Base-by-base conservation (phyloP, 2,888 invertebrate species). In the Aphodius sticticus region DNA sequence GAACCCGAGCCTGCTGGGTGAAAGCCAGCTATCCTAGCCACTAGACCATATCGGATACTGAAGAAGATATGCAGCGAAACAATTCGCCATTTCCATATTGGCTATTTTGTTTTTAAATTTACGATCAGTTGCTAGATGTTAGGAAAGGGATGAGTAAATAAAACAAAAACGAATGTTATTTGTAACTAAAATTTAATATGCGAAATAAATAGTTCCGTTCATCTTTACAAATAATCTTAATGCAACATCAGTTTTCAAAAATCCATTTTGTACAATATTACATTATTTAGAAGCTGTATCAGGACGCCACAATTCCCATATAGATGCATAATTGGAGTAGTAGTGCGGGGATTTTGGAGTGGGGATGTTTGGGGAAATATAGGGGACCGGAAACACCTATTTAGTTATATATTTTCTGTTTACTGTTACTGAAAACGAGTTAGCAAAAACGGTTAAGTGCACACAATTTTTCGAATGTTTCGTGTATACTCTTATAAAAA, bases 1-100 rank as follows among this genome's bases (percentile, higher is more conserved):
- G 93, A 93, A 93, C 93, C 92, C 93, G 92, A 92, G 93, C 93
- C 93, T 93, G 92, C 92, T 92, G 92, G 92, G 92, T 92, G 92
- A 93, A 92, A 92, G 92, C 92, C 92, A 92, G 92, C 92, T 92
- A 93, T 92, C 92, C 92, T 92, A 92, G 92, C 92, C 92, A 92
- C 92, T 92, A 92, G 92, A 92, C 91, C 91, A 91, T 92, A 91
- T 91, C 91, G 91, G 91, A 91, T 4, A 6, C 53, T 53, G 53
- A 53, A 53, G 53, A 53, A 53, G 53, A 53, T 26, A 26, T 26
- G 26, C 26, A 26, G 26, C 26, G 26, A 26, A 26, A 26, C 26
- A 26, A 26, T 26, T 26, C 26, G 26, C 26, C 26, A 3, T 26
- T 26, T 26, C 26, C 26, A 2, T 26, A 26, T 2, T 3, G 26